phyloP scores from a whole-genome alignment of 2,888 invertebrate species.

The Bombylius discolor region DNA sequence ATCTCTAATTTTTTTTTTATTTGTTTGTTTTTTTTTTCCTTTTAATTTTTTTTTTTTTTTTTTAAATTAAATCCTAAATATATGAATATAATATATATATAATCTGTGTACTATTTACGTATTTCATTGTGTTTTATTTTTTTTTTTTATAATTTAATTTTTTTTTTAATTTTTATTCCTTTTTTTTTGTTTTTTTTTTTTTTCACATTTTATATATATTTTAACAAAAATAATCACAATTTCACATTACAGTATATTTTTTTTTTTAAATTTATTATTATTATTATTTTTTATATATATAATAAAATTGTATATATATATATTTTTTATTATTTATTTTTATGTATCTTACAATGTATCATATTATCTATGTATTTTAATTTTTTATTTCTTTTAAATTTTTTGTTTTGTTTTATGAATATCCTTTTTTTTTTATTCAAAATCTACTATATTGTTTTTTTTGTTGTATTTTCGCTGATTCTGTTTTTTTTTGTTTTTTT shows the following conservation, averaged over 20 bases:
- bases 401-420: constrained; percentile 2
- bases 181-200: constrained; percentile 3
- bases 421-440: too few relatives aligned
- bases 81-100: background rate
- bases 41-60: constrained; percentile 3
- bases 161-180: constrained; percentile 7
- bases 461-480: too few relatives aligned
- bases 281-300: constrained; percentile 4
- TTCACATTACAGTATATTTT: constrained; percentile 15
- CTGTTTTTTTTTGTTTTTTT: too few relatives aligned
- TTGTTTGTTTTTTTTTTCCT: too few relatives aligned
- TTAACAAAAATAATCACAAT: constrained; percentile 21
- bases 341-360: constrained; percentile 16
- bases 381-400: constrained; percentile 6
- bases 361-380: constrained; percentile 11
- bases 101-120: background rate
- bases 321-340: constrained; percentile 8
- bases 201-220: constrained; percentile 17
- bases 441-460: too few relatives aligned
- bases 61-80: constrained; percentile 1
- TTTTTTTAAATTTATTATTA: constrained; percentile 4
- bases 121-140: background rate
- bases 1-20: background rate
- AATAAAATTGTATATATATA: constrained; percentile 4
- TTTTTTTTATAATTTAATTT: background rate